A percentile compares a stretch with the other conserved stretches of the same genome.
Conservation (phyloP, 2,113 vertebrate genomes). For the Hyperopisus bebe region DNA sequence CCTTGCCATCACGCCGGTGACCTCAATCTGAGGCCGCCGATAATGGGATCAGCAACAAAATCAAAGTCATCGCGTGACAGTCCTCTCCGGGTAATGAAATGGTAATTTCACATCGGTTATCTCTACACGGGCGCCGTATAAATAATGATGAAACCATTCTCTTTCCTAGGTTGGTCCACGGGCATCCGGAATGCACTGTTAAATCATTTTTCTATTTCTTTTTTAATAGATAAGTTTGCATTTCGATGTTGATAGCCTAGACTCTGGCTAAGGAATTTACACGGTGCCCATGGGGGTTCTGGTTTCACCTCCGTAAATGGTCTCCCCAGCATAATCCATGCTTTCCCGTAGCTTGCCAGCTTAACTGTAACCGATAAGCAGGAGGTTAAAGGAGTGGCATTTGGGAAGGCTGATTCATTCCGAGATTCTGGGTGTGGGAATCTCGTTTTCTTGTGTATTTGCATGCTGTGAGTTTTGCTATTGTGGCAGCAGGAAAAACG, state of each 20-base stretch:
- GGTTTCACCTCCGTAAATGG: neutral
- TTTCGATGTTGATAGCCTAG: too few relatives aligned
- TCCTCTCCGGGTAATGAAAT: slow-evolving; percentile 7
- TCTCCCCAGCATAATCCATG: neutral
- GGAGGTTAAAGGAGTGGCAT: slow-evolving; percentile 14
- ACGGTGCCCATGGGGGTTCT: neutral
- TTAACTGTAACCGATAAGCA: neutral
- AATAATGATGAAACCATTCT: neutral
- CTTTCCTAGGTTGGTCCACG: neutral
- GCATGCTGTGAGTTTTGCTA: neutral
- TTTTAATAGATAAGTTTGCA: slow-evolving; percentile 9
- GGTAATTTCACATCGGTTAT: neutral
- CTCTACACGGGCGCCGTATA: neutral
- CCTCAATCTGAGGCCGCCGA: neutral
- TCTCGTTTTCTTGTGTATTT: neutral
- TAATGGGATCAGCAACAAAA: slow-evolving; percentile 2
- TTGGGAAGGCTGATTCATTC: neutral
- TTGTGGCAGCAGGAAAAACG: neutral
- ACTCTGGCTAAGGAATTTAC: neutral
- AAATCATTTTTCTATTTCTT: neutral
- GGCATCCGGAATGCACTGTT: neutral
- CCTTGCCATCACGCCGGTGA: neutral
- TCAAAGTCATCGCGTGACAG: neutral
- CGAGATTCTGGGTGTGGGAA: neutral
- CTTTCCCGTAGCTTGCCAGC: neutral